These are phyloP conservation scores for Hucho hucho DNA, from an alignment of 2,113 vertebrate genomes.

Conservation along the genomic window DNA sequence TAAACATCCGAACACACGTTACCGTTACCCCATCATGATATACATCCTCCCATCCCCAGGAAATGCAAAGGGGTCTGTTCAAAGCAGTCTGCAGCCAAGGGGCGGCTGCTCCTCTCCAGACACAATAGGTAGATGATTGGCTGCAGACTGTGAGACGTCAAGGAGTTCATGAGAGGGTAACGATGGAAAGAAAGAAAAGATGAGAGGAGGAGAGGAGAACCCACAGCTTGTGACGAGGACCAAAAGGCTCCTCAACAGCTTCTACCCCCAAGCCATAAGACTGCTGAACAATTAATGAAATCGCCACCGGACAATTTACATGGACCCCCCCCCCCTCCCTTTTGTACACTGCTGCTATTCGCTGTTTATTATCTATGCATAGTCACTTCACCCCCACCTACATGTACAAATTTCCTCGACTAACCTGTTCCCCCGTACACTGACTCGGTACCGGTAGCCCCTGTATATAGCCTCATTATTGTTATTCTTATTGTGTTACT, in stretches of 20 bases:
- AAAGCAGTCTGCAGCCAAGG: slow-evolving; percentile 13
- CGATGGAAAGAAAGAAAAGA: background rate
- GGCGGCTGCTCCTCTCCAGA: background rate
- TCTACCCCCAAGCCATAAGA: no score
- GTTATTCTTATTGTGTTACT: no score
- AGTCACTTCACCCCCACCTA: no score
- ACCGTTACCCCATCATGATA: background rate
- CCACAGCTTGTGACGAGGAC: background rate
- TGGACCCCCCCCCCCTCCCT: background rate
- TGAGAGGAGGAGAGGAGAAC: background rate
- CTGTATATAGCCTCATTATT: no score
- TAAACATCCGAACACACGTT: background rate
- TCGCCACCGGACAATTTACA: no score
- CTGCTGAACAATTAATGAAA: no score
- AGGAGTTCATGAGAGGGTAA: no score
- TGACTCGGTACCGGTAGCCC: no score
- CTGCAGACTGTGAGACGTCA: background rate
- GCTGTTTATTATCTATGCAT: no score
- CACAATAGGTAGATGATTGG: background rate
- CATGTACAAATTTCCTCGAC: no score
- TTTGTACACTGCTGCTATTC: background rate
- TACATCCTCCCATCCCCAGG: slow-evolving; percentile 29
- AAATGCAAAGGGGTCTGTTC: slow-evolving; percentile 35
- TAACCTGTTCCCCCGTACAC: no score
- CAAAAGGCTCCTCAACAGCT: no score